Base-by-base conservation (phyloP, 2,888 invertebrate species). In the Lochmaea crataegi region DNA sequence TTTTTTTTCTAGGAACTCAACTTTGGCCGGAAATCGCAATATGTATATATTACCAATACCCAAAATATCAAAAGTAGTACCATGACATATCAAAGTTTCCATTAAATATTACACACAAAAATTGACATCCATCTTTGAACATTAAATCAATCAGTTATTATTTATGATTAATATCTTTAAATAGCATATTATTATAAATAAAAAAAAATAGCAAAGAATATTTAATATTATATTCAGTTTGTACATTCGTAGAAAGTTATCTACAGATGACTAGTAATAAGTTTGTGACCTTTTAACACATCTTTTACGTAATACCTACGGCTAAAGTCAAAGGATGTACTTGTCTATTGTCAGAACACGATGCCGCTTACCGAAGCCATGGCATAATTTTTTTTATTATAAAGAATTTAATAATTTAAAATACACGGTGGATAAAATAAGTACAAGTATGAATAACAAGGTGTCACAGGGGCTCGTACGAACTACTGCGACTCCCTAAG, bases 281-380 rank as follows among this genome's bases (percentile, higher is more conserved):
- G 9, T 66, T 57, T 51, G 16, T 66, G 66, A 66, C 66, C 66
- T 66, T 66, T 66, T 66, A 66, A 66, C 56, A 66, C 56, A 14
- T 11, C 61, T 56, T 66, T 66, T 56, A 66, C 56, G 56, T 66
- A 66, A 66, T 66, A 41, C 26, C 26, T 32, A 32, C 26, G n/a
- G 7, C 53, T 14, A 32, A 53, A 32, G 51, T 65, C 56, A 56
- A 65, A 64, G 12, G 42, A 64, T 11, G 22, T 18, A n/a, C 41
- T 10, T 61, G n/a, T 14, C 65, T 65, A 65, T 53, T 65, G 65
- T 65, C 32, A 48, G 22, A 22, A 53, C 53, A 18, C 53, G 53
- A 18, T 18, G 53, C 53, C 18, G 10, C 16, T 53, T 10, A 53
- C 53, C 18, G 53, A 53, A 53, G 53, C 53, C 53, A 53, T 18